phyloP scores from a whole-genome alignment of 2,888 invertebrate species.

The Steinernema scapterisci region DNA sequence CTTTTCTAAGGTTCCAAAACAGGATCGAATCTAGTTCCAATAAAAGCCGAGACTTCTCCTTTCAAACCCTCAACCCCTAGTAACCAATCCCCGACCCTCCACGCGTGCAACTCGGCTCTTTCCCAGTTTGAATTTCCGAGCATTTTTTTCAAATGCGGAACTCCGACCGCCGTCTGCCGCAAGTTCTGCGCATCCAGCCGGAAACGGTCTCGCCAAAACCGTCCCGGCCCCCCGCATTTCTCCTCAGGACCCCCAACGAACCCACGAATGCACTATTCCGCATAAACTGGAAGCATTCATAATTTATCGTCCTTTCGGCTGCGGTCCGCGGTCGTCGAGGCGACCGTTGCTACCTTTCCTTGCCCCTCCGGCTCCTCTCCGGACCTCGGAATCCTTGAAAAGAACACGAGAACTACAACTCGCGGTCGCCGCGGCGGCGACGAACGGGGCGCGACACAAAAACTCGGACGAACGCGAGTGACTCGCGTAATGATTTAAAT shows the following conservation, averaged over 20 bases:
- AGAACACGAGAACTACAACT: constrained; percentile 22
- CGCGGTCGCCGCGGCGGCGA: not conserved
- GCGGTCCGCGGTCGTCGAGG: not conserved
- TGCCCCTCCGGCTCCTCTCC: not conserved
- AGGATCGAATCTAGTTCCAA: too few relatives aligned
- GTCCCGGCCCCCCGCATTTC: constrained; percentile 7
- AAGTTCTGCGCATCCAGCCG: not conserved
- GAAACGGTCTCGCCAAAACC: not conserved
- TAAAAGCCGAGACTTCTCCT: not conserved
- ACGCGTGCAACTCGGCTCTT: too few relatives aligned
- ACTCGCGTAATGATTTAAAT: constrained; percentile 32
- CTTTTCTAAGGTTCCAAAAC: too few relatives aligned
- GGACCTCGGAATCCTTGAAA: not conserved
- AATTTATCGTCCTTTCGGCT: constrained; percentile 22
- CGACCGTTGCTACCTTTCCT: constrained; percentile 28
- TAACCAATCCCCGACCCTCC: too few relatives aligned
- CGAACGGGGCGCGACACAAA: constrained; percentile 31
- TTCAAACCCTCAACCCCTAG: too few relatives aligned
- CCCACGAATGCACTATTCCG: constrained; percentile 26
- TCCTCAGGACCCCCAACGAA: not conserved
- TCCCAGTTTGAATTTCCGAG: too few relatives aligned
- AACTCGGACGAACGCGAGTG: constrained; percentile 15
- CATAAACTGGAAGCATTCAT: constrained; percentile 23
- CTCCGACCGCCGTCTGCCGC: too few relatives aligned
- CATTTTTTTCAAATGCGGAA: too few relatives aligned